Evolutionary conservation across 1,140 invertebrate genomes (phyloP).

Genomic region (Drosophila guanche): DNA sequence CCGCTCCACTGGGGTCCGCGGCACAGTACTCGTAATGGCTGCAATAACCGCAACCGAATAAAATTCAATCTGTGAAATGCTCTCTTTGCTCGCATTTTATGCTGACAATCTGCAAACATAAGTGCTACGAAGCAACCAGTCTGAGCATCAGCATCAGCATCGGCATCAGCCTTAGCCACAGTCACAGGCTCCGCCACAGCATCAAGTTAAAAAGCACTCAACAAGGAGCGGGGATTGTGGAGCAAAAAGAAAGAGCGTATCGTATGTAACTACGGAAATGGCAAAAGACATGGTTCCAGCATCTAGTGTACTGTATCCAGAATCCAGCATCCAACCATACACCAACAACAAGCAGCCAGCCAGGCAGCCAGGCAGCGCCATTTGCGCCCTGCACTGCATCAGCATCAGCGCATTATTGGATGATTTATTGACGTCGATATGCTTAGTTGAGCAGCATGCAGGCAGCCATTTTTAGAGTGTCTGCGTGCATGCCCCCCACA

Average conservation of each 20-base stretch:
- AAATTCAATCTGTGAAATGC: constrained; percentile 77
- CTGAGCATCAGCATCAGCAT: constrained; percentile 7
- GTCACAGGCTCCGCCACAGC: constrained; percentile 17
- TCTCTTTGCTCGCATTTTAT: constrained; percentile 70
- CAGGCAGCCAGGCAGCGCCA: constrained; percentile 32
- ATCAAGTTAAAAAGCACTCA: constrained; percentile 75
- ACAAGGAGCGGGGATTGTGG: constrained; percentile 1
- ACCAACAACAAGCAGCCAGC: constrained; percentile 15
- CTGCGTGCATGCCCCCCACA: constrained; percentile 40
- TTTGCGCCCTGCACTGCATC: constrained; percentile 56
- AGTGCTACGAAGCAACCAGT: constrained; percentile 47
- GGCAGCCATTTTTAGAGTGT: constrained; percentile 66
- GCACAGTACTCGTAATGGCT: constrained; percentile 50
- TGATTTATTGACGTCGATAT: constrained; percentile 83
- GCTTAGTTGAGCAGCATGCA: constrained; percentile 75
- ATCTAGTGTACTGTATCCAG: constrained; percentile 8
- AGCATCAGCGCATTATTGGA: constrained; percentile 77
- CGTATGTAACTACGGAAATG: constrained; percentile 70
- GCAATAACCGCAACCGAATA: constrained; percentile 72
- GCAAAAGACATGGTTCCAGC: constrained; percentile 63
- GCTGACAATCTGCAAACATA: constrained; percentile 75
- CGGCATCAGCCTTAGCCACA: constrained; percentile 20
- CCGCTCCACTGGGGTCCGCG: not conserved
- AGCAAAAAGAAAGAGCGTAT: constrained; percentile 20
- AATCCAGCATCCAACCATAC: constrained; percentile 2